Base-by-base conservation (phyloP, 2,113 vertebrate genomes). In the Cebidichthys violaceus region DNA sequence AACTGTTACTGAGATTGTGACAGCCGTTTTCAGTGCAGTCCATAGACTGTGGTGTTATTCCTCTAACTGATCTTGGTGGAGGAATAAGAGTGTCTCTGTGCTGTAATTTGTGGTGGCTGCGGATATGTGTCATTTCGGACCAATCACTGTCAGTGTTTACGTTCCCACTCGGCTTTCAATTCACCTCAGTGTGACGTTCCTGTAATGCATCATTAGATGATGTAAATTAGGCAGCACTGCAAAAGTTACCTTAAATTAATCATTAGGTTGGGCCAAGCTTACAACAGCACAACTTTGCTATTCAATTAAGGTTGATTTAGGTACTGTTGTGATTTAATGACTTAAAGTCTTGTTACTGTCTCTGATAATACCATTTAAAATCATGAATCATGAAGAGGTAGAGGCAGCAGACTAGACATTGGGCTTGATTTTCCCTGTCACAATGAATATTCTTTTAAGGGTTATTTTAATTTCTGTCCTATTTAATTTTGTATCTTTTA, bases 1-100 rank as follows among this genome's bases (percentile, higher is more conserved):
- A 27, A 29, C 84, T 57, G 65, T 52, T 64, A 35, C 55, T 35
- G 52, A 45, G 29, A 13, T 35, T 55, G 29, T 77, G 59, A 66
- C 75, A 66, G 75, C 15, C 2, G 31, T 65, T 60, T 37, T 47
- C 67, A 71, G 17, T 33, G 24, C 47, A 20, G 18, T 24, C 18
- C 17, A 6, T 4, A 54, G 15, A 69, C 57, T 39, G n/a, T 54
- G 1, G 35, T 67, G 17, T 73, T 47, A 35, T 45, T 73, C 4
- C 22, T 24, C 22, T 9, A 29, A 37, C 61, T 47, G 37, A 45
- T 45, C 73, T 72, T 59, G 17, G 64, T 73, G 61, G 61, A 67
- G 52, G 10, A 59, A 47, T 64, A 47, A 59, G 6, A 22, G 29
- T 17, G 68, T 71, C 18, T 61, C 45, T 27, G 45, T 45, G 69